Percentiles rank a stretch among this genome's conserved stretches.
Conservation (phyloP, 2,888 invertebrate genomes). For the Choreutis nemorana region DNA sequence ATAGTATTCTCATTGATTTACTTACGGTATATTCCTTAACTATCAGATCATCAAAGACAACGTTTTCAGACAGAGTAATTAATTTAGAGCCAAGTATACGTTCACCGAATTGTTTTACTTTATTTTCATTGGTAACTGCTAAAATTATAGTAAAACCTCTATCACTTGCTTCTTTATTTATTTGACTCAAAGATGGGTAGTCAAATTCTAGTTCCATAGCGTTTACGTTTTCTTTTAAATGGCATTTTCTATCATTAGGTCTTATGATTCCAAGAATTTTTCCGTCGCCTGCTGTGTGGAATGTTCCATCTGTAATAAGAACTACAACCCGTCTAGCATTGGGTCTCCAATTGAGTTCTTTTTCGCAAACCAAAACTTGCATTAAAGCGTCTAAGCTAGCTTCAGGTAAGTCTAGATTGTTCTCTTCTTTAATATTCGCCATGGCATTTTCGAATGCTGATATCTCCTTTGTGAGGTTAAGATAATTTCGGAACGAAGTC, state of each 20-base stretch:
- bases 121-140: conserved; percentile 63
- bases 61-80: conserved; percentile 36
- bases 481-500: conserved; percentile 71
- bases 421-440: conserved; percentile 34
- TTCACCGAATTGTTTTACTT: conserved; percentile 50
- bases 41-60: conserved; percentile 74
- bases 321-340: conserved; percentile 77
- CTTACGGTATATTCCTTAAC: conserved; percentile 73
- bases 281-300: conserved; percentile 84
- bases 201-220: conserved; percentile 65
- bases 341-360: conserved; percentile 78
- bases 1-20: conserved; percentile 7
- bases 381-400: conserved; percentile 88
- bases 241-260: conserved; percentile 75
- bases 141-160: conserved; percentile 82
- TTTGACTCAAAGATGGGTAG: conserved; percentile 81
- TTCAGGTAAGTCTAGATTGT: conserved; percentile 77
- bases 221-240: conserved; percentile 51
- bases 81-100: conserved; percentile 74
- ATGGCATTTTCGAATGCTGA: conserved; percentile 41
- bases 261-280: conserved; percentile 73
- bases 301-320: conserved; percentile 80
- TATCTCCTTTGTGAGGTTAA: conserved; percentile 70
- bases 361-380: conserved; percentile 79
- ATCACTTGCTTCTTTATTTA: conserved; percentile 68